Base-by-base conservation (phyloP, 1,140 invertebrate species). In the Temnothorax longispinosus region DNA sequence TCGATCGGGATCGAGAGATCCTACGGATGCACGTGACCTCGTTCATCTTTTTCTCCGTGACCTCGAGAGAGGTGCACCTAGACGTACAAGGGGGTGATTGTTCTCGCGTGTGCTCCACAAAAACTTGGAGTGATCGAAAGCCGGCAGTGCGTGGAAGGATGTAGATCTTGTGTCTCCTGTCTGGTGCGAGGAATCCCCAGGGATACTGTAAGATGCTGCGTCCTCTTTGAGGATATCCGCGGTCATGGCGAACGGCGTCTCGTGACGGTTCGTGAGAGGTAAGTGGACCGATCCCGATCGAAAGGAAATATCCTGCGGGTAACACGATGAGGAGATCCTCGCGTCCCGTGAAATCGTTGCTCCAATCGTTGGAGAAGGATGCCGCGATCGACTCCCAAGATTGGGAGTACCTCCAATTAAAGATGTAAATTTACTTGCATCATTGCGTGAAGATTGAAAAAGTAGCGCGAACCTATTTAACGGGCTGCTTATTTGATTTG, bases 141-240 rank as follows among this genome's bases (percentile, higher is more conserved):
- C 69, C 69, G 44, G 69, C 54, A 75, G 80, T 84, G 80, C 69
- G 54, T 75, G 18, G 69, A 62, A 84, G 80, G n/a, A 84, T 84
- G 69, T 84, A 84, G 77, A 84, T 60, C 80, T 72, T 74, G 69
- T 84, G 80, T 13, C 54, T 81, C 50, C 21, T 60, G 54, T 82
- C 80, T 82, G 50, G 52, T 84, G 80, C 67, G 54, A 65, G 62
- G 7, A 41, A 69, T 81, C 50, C 27, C 64, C 50, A 75, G 80
- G 80, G 54, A 84, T 84, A 84, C 69, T 72, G 21, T 52, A 84
- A 84, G 80, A 75, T 21, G 21, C 69, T 62, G 13, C 32, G 54
- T 50, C 6, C 41, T 60, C 56, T 35, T 27, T 54, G 0, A 47
- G 64, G 75, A 69, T 72, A 50, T 18, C 4, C 21, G 32, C 21